Conservation (phyloP, 2,113 vertebrate species). For the Notiomystis cincta region DNA sequence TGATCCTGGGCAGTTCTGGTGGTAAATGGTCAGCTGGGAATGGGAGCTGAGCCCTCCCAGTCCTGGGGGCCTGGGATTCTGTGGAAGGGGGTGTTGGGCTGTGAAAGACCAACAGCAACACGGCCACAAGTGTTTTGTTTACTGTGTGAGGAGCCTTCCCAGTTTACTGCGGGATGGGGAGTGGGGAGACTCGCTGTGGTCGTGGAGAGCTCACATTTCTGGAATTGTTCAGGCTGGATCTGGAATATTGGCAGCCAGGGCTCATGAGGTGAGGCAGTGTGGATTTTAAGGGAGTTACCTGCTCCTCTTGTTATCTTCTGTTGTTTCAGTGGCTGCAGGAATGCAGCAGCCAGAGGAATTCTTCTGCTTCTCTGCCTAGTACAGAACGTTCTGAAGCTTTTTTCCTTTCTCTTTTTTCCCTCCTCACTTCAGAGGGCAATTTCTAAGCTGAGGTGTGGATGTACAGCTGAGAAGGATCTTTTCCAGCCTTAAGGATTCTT, state of each 20-base stretch:
- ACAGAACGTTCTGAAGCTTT: background rate
- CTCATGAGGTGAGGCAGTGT: background rate
- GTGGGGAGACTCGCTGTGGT: background rate
- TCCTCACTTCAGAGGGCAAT: background rate
- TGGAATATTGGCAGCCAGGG: background rate
- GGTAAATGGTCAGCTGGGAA: background rate
- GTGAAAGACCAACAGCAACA: accelerated
- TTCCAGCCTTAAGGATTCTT: background rate
- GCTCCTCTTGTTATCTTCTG: background rate
- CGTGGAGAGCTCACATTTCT: accelerated
- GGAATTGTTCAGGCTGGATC: background rate
- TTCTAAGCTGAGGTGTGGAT: background rate
- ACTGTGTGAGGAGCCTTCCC: background rate
- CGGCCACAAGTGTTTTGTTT: accelerated
- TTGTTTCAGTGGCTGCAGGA: background rate
- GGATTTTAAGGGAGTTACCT: background rate
- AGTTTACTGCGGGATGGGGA: accelerated
- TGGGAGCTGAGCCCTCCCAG: accelerated
- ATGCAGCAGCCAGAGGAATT: background rate
- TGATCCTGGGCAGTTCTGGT: background rate
- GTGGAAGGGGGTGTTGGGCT: background rate
- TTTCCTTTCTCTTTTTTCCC: too few relatives aligned
- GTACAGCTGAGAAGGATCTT: background rate
- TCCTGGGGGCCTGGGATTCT: background rate
- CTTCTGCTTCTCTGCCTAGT: background rate